Percentiles rank a stretch among this genome's conserved stretches.
phyloP scores from a whole-genome alignment of 2,888 invertebrate genomes.

The Endotricha flammealis region DNA sequence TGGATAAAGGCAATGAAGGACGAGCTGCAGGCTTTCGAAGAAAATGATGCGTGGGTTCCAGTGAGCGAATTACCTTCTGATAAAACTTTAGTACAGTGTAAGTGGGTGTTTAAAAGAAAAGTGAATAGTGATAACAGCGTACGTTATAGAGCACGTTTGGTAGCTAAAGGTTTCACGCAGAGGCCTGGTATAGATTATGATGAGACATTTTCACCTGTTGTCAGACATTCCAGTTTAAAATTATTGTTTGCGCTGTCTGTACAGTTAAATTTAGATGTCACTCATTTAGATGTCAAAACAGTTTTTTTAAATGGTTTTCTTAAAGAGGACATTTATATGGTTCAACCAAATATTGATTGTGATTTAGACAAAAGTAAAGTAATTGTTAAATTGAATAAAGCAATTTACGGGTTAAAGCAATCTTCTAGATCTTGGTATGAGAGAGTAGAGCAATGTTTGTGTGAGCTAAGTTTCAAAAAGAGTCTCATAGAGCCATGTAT shows the following conservation, averaged over 20 bases:
- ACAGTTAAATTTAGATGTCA: neutral
- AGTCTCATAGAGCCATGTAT: constrained; percentile 26
- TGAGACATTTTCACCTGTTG: neutral
- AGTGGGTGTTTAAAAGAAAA: constrained; percentile 13
- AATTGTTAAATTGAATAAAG: constrained; percentile 23
- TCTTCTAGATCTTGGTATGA: constrained; percentile 24
- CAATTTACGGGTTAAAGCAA: constrained; percentile 27
- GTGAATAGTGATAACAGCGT: constrained; percentile 7
- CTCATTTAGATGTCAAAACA: constrained; percentile 2
- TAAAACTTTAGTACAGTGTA: constrained; percentile 11
- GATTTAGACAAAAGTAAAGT: constrained; percentile 10
- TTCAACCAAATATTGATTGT: constrained; percentile 12
- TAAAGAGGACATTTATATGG: constrained; percentile 22
- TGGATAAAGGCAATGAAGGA: constrained; percentile 9
- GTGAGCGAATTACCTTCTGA: constrained; percentile 4
- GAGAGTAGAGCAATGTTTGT: constrained; percentile 15
- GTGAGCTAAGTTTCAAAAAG: constrained; percentile 7
- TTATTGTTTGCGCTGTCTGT: neutral
- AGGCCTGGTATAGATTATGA: constrained; percentile 2
- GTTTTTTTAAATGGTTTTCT: constrained; percentile 8
- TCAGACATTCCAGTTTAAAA: neutral
- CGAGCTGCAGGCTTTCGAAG: constrained; percentile 7
- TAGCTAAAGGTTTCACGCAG: constrained; percentile 10
- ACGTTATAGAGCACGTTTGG: constrained; percentile 9
- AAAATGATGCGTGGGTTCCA: constrained; percentile 8